Conservation (phyloP, 2,797 vertebrate genomes). For the Austrolebias charrua region DNA sequence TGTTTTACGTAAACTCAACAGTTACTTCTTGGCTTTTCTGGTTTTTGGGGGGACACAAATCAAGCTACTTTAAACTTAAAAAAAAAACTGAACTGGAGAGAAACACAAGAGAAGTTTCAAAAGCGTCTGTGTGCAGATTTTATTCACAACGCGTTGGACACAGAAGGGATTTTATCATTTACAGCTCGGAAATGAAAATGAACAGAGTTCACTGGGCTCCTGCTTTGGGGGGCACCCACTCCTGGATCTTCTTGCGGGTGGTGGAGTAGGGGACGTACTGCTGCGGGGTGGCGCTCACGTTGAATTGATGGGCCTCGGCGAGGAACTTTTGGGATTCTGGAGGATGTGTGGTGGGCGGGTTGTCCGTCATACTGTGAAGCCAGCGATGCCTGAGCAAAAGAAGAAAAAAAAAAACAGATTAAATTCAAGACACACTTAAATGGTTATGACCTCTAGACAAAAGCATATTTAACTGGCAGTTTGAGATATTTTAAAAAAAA, state of each 20-base stretch:
- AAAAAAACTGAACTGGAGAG: too few relatives aligned
- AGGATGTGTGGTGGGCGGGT: slow-evolving; percentile 92
- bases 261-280: slow-evolving; percentile 95
- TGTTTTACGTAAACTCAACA: too few relatives aligned
- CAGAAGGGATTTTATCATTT: slow-evolving; percentile 67
- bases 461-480: too few relatives aligned
- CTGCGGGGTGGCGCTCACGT: slow-evolving; percentile 81
- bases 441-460: too few relatives aligned
- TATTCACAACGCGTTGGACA: slow-evolving; percentile 46
- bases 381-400: slow-evolving; percentile 88
- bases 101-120: neutral
- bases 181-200: slow-evolving; percentile 46
- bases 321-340: slow-evolving; percentile 89
- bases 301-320: slow-evolving; percentile 89
- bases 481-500: too few relatives aligned
- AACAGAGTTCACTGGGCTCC: slow-evolving; percentile 58
- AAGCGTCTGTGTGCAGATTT: slow-evolving; percentile 47
- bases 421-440: neutral
- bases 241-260: slow-evolving; percentile 94
- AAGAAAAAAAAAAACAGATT: neutral
- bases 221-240: slow-evolving; percentile 89
- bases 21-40: too few relatives aligned
- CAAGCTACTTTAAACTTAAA: too few relatives aligned
- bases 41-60: too few relatives aligned
- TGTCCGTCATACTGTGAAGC: slow-evolving; percentile 92